phyloP scores from a whole-genome alignment of 2,113 vertebrate species.

The Hystrix brachyura region DNA sequence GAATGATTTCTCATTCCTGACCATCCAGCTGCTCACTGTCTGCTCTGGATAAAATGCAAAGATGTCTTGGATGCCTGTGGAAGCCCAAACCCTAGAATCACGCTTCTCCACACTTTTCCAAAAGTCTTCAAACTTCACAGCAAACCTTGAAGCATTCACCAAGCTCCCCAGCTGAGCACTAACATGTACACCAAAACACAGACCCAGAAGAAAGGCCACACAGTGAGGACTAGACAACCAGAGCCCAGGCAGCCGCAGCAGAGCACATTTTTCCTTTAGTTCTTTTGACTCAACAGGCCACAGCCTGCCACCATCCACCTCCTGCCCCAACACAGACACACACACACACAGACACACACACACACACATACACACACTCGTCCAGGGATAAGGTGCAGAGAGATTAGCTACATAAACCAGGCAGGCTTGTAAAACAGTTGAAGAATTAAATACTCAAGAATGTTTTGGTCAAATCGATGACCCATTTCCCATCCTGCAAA shows the following conservation, averaged over 20 bases:
- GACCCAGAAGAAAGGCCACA: background rate
- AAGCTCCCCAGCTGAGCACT: background rate
- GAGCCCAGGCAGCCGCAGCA: background rate
- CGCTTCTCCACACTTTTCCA: background rate
- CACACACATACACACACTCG: background rate
- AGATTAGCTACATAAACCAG: constrained; percentile 79
- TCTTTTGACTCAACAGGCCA: background rate
- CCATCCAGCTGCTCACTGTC: background rate
- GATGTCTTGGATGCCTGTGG: background rate
- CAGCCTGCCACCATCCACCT: background rate
- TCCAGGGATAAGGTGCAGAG: background rate
- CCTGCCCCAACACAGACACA: background rate
- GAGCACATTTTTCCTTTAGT: background rate
- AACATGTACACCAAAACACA: background rate
- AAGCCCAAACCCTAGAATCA: background rate
- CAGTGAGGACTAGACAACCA: background rate
- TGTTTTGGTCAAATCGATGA: constrained; percentile 66
- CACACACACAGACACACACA: background rate
- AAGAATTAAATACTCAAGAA: constrained; percentile 76
- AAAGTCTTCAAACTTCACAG: background rate
- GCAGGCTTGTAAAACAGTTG: constrained; percentile 70
- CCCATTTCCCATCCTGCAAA: constrained; percentile 69
- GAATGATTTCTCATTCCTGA: background rate
- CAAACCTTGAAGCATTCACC: background rate
- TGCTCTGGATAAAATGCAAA: background rate